Evolutionary conservation across 2,113 vertebrate species (phyloP).

Genomic region (Catagonus wagneri): DNA sequence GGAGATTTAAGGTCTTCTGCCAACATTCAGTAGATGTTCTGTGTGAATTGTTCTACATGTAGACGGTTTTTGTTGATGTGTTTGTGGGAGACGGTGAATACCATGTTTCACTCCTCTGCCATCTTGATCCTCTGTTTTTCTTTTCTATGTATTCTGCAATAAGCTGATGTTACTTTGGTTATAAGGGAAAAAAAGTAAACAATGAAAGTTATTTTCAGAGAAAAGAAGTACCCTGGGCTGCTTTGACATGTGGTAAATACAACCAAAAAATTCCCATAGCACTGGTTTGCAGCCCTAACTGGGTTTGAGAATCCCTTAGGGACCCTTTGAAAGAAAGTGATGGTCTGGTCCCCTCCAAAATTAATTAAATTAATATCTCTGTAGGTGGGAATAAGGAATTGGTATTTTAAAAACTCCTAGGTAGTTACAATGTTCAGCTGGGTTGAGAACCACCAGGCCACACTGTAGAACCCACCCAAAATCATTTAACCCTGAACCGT

Average conservation of each 20-base stretch:
- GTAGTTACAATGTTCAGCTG: neutral
- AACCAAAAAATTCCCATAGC: neutral
- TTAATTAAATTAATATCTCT: neutral
- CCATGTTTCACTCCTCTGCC: no score
- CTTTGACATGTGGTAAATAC: neutral
- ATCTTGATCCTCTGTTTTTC: no score
- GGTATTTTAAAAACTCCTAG: neutral
- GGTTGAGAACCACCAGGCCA: neutral
- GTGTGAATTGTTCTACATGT: no score
- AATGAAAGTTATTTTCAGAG: conserved; percentile 25
- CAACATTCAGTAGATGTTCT: no score
- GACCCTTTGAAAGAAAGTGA: neutral
- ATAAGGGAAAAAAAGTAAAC: conserved; percentile 18
- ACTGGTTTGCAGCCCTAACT: neutral
- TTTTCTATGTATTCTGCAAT: neutral
- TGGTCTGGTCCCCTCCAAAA: neutral
- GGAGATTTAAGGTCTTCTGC: no score
- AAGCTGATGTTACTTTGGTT: neutral
- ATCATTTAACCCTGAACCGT: neutral
- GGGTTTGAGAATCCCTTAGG: neutral
- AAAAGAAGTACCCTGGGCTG: neutral
- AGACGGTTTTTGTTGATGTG: no score
- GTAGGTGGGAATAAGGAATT: neutral
- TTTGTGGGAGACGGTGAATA: no score
- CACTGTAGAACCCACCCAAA: neutral